phyloP scores from a whole-genome alignment of 2,888 invertebrate genomes.

The Pseudeuparius sepicola region DNA sequence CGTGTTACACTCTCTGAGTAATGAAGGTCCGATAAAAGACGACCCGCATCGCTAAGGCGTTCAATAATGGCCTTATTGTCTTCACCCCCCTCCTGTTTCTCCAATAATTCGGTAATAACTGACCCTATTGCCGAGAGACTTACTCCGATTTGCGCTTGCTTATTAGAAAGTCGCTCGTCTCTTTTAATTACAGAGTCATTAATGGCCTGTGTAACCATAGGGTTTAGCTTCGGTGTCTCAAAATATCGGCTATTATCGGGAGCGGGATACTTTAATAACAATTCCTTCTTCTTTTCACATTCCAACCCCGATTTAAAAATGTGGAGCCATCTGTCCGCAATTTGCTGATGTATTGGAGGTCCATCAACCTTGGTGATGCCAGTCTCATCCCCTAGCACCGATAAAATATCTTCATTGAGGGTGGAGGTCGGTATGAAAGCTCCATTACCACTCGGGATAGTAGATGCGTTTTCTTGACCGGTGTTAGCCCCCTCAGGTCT shows the following conservation, averaged over 20 bases:
- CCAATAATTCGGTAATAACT: conserved; percentile 8
- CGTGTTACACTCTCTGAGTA: conserved; percentile 9
- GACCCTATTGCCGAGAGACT: conserved; percentile 11
- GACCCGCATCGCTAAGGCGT: no score
- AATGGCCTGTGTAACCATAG: conserved; percentile 7
- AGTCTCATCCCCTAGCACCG: no score
- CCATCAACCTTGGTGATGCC: conserved; percentile 2
- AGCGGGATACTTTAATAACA: conserved; percentile 7
- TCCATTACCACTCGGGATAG: no score
- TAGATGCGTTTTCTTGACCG: no score
- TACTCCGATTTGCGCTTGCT: conserved; percentile 11
- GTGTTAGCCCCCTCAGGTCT: no score
- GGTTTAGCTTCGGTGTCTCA: conserved; percentile 8
- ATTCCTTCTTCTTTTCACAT: conserved; percentile 4
- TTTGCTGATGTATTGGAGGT: conserved; percentile 6
- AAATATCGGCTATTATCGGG: conserved; percentile 8
- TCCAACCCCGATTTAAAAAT: conserved; percentile 4
- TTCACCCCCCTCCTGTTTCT: conserved; percentile 7
- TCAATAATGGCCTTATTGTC: conserved; percentile 9
- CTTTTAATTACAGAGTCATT: conserved; percentile 1
- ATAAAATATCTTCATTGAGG: conserved; percentile 3
- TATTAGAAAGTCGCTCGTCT: no score
- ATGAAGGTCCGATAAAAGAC: no score
- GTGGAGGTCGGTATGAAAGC: background rate
- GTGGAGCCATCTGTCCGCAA: conserved; percentile 6